Percentiles rank a stretch among this genome's conserved stretches.
These are phyloP conservation scores for Sebastes hopkinsi DNA, from an alignment of 2,797 vertebrate genomes.

Conservation along the genomic window DNA sequence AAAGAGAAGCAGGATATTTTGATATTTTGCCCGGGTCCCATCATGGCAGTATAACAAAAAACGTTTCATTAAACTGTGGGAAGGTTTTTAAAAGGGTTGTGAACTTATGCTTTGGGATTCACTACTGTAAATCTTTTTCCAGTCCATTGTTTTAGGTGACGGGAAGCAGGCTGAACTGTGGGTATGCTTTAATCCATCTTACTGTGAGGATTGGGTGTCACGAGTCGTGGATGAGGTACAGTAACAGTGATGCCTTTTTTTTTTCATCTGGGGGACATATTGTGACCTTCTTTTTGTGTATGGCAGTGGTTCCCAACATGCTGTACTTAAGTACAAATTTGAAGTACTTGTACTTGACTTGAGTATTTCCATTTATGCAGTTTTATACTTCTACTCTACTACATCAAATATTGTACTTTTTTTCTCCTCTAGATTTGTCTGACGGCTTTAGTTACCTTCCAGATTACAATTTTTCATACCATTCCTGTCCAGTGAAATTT, in stretches of 20 bases:
- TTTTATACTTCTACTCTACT: background rate
- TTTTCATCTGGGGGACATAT: background rate
- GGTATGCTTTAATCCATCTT: slow-evolving; percentile 86
- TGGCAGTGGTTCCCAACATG: background rate
- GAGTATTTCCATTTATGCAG: background rate
- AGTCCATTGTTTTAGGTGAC: slow-evolving; percentile 81
- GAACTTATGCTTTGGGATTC: background rate
- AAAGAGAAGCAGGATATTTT: background rate
- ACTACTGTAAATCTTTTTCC: background rate
- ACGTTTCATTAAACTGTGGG: background rate
- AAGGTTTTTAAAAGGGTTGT: slow-evolving; percentile 1
- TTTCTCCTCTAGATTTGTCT: background rate
- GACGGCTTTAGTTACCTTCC: background rate
- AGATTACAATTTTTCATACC: background rate
- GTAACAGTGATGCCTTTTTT: slow-evolving; percentile 16
- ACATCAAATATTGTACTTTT: background rate
- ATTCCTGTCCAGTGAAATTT: background rate
- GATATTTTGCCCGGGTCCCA: background rate
- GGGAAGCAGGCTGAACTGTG: slow-evolving; percentile 76
- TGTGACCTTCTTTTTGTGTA: background rate
- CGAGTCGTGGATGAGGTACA: slow-evolving; percentile 71
- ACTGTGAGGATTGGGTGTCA: slow-evolving; percentile 65
- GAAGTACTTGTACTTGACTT: background rate
- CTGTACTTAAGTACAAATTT: no score
- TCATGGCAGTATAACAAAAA: background rate